phyloP scores from a whole-genome alignment of 2,888 invertebrate species.

The Amphipoea oculea region DNA sequence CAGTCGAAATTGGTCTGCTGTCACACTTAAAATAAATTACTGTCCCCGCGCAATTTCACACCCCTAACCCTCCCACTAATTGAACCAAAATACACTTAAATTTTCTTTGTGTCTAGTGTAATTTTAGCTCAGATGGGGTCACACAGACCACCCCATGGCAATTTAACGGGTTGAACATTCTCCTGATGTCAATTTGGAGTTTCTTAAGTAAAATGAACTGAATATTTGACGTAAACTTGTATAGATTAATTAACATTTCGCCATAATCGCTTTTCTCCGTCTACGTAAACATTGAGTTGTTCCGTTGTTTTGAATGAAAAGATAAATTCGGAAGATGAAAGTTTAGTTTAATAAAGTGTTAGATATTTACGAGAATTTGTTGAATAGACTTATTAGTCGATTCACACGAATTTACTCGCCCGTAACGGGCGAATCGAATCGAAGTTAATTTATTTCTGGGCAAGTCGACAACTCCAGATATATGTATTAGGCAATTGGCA shows the following conservation, averaged over 20 bases:
- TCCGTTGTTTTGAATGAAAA: slow-evolving; percentile 39
- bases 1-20: slow-evolving; percentile 75
- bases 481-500: too few species aligned
- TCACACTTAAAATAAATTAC: slow-evolving; percentile 87
- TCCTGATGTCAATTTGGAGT: slow-evolving; percentile 75
- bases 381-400: neutral
- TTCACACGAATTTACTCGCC: too few species aligned
- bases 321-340: slow-evolving; percentile 10
- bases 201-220: slow-evolving; percentile 76
- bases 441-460: too few species aligned
- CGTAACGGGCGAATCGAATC: too few species aligned
- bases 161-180: slow-evolving; percentile 82
- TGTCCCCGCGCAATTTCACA: slow-evolving; percentile 85
- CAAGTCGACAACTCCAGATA: too few species aligned
- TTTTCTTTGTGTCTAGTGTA: slow-evolving; percentile 88
- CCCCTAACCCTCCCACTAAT: slow-evolving; percentile 84
- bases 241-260: slow-evolving; percentile 62
- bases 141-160: slow-evolving; percentile 80
- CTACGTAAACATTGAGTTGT: slow-evolving; percentile 58
- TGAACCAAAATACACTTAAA: slow-evolving; percentile 88
- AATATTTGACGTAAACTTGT: slow-evolving; percentile 74
- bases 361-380: neutral
- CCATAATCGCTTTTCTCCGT: slow-evolving; percentile 58
- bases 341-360: neutral
- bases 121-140: slow-evolving; percentile 86